These are phyloP conservation scores for Sinocyclocheilus anophthalmus DNA, from an alignment of 2,113 vertebrate genomes.

Conservation along the genomic window DNA sequence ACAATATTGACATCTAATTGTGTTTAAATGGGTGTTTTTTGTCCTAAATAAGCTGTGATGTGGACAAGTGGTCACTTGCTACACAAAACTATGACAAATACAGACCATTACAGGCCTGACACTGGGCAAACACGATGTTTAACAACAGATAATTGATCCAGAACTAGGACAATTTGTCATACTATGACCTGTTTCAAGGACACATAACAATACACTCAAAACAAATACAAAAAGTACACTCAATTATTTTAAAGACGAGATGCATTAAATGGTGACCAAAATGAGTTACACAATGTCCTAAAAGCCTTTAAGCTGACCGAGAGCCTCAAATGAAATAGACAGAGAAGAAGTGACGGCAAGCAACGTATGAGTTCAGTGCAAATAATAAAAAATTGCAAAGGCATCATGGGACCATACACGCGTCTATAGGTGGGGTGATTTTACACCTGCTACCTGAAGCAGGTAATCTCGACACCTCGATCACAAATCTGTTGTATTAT, in stretches of 20 bases:
- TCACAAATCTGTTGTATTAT: neutral
- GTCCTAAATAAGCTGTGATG: neutral
- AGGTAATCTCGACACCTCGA: constrained; percentile 3
- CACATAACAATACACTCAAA: constrained; percentile 35
- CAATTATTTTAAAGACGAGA: neutral
- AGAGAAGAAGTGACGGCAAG: neutral
- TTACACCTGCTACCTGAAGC: constrained; percentile 37
- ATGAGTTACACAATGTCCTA: neutral
- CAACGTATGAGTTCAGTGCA: neutral
- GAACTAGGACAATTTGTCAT: constrained; percentile 38
- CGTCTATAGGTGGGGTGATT: constrained; percentile 7
- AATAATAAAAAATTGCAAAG: neutral
- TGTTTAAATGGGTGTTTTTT: neutral
- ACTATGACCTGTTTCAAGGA: constrained; percentile 59
- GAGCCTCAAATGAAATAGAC: neutral
- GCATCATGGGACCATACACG: neutral
- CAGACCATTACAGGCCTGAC: neutral
- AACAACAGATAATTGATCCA: neutral
- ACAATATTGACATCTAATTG: neutral
- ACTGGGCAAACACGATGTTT: neutral
- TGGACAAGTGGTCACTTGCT: neutral
- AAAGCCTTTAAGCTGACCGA: neutral
- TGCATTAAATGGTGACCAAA: neutral
- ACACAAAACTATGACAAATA: neutral
- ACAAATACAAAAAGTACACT: neutral